phyloP scores from a whole-genome alignment of 2,888 invertebrate genomes.

The Crioceris asparagi region DNA sequence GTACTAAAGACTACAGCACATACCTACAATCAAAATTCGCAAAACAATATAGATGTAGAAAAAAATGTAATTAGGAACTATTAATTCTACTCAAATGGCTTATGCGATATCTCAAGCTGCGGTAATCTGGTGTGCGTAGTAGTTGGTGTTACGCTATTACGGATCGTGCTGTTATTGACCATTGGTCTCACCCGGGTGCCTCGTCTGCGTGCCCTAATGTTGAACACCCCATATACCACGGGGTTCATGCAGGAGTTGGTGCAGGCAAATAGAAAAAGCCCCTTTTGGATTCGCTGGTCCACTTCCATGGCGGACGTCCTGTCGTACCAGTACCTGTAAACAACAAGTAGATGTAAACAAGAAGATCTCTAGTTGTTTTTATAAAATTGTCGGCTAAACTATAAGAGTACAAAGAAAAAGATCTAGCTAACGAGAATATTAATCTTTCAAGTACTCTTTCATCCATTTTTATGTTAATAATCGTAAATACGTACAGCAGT shows the following conservation, averaged over 20 bases:
- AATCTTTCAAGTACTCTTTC: too few relatives aligned
- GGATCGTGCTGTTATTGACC: too few relatives aligned
- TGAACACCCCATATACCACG: slow-evolving; percentile 85
- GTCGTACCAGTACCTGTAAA: slow-evolving; percentile 71
- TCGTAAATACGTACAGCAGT: too few relatives aligned
- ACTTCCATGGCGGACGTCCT: slow-evolving; percentile 55
- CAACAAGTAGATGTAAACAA: background rate
- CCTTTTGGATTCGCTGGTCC: slow-evolving; percentile 71
- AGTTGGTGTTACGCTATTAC: slow-evolving; percentile 22
- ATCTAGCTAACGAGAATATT: too few relatives aligned
- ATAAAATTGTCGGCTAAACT: too few relatives aligned
- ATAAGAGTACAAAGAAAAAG: too few relatives aligned
- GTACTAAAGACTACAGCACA: too few relatives aligned
- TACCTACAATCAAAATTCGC: too few relatives aligned
- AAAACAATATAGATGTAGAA: too few relatives aligned
- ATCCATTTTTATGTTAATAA: too few relatives aligned
- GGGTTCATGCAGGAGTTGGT: slow-evolving; percentile 96
- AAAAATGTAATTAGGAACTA: too few relatives aligned
- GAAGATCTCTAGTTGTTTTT: too few relatives aligned
- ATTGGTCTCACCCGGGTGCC: slow-evolving; percentile 36
- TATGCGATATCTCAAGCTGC: slow-evolving; percentile 30
- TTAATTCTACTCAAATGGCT: slow-evolving; percentile 28
- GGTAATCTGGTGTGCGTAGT: slow-evolving; percentile 26
- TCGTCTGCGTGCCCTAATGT: slow-evolving; percentile 49
- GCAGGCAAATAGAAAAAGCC: slow-evolving; percentile 86